A percentile compares a stretch with the other conserved stretches of the same genome.
Conservation (phyloP, 2,888 invertebrate genomes). For the Anorthoa munda region DNA sequence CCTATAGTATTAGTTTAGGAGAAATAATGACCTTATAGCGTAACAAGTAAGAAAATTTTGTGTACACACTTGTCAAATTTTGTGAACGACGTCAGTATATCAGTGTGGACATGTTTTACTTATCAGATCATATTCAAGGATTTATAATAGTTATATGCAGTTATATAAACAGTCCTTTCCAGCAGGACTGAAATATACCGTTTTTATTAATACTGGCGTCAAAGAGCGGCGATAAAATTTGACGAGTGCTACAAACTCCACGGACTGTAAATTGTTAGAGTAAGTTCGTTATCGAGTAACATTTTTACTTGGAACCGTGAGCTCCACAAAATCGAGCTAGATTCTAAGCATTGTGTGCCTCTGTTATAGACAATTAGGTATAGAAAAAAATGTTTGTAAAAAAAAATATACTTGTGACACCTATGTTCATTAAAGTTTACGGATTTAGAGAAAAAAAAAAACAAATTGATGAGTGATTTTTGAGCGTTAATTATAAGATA, state of each 20-base stretch:
- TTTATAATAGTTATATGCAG: conserved; percentile 15
- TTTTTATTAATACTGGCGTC: conserved; percentile 17
- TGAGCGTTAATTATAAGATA: conserved; percentile 70
- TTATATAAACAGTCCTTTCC: conserved; percentile 1
- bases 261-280: conserved; percentile 74
- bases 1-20: conserved; percentile 86
- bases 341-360: conserved; percentile 89
- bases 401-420: conserved; percentile 71
- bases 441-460: conserved; percentile 63
- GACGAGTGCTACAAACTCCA: conserved; percentile 66
- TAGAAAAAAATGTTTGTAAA: conserved; percentile 73
- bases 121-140: conserved; percentile 13
- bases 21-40: conserved; percentile 67
- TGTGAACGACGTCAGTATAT: conserved; percentile 42
- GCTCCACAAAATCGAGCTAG: conserved; percentile 75
- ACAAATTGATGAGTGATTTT: conserved; percentile 69
- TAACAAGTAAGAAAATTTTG: conserved; percentile 61
- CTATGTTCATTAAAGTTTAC: conserved; percentile 70
- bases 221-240: conserved; percentile 42
- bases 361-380: conserved; percentile 85
- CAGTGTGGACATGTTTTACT: conserved; percentile 14
- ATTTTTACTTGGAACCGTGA: conserved; percentile 75
- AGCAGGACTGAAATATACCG: neutral
- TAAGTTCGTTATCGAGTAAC: conserved; percentile 74
- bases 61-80: conserved; percentile 68